Evolutionary conservation across 2,888 invertebrate genomes (phyloP), one percentile per base, ranked within the genome.

Genomic region (Pterobdella sp.): DNA sequence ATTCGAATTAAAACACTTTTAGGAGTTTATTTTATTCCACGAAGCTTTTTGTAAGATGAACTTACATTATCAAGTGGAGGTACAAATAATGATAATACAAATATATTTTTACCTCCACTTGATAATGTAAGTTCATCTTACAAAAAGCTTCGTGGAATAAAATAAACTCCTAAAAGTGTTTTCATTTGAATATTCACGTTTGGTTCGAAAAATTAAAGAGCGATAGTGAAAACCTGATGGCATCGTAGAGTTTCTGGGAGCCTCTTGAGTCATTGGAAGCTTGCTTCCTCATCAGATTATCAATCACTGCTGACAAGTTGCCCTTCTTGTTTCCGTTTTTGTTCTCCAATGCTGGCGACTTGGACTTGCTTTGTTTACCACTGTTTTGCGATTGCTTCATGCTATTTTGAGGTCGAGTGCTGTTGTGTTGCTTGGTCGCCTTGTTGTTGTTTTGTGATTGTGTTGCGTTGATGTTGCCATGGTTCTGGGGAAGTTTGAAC

Each of bases 201-300:
- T n/a, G n/a, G n/a, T n/a, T n/a, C n/a, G n/a, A n/a, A n/a, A n/a
- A n/a, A n/a, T n/a, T n/a, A n/a, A n/a, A 65, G 65, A 22, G 26
- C 7, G 18, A 42, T 7, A 42, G 42, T 42, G 60, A 18, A 26
- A 14, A 56, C 60, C 71, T 32, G 63, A 71, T 71, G 71, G 71
- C 71, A 35, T 71, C 71, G 36, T 71, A 71, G 52, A 63, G 26
- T 35, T 71, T 71, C 56, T 69, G 69, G 52, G 32, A n/a, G 29
- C 26, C 37, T 63, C 37, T 42, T 3, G 63, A 26, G 1, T 56
- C 71, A 1, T 42, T 34, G 26, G 71, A 49, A 29, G 42, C 31
- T 29, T 71, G 71, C 35, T 71, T 71, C 37, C 63, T 71, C 71
- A 49, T 71, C 22, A 71, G 52, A n/a, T 34, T 71, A n/a, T 71